phyloP scores from a whole-genome alignment of 2,113 vertebrate genomes.

The Solea solea region DNA sequence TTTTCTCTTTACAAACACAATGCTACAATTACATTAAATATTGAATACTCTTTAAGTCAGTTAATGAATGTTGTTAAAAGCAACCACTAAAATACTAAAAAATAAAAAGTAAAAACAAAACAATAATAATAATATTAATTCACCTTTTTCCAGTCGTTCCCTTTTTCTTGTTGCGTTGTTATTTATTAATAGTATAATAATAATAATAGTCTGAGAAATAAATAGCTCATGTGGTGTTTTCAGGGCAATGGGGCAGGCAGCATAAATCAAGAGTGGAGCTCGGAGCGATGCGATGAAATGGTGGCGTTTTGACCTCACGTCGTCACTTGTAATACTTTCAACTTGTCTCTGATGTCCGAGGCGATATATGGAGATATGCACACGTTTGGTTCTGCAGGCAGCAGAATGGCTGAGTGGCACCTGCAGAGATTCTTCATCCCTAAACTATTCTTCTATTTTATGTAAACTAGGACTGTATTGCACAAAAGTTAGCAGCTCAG shows the following conservation, averaged over 20 bases:
- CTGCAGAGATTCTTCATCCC: constrained; percentile 46
- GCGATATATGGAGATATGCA: constrained; percentile 62
- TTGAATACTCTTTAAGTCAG: constrained; percentile 88
- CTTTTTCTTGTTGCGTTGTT: constrained; percentile 82
- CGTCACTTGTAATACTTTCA: constrained; percentile 63
- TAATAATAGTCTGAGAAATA: constrained; percentile 83
- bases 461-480: constrained; percentile 81
- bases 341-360: constrained; percentile 53
- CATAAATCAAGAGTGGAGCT: constrained; percentile 85
- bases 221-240: constrained; percentile 85
- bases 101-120: constrained; percentile 81
- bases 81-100: constrained; percentile 87
- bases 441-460: constrained; percentile 54
- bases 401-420: constrained; percentile 28
- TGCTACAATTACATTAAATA: constrained; percentile 90
- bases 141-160: constrained; percentile 86
- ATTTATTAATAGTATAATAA: constrained; percentile 84
- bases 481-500: constrained; percentile 75
- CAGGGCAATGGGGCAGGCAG: constrained; percentile 83
- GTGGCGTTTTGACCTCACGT: constrained; percentile 53
- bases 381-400: constrained; percentile 53
- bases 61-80: constrained; percentile 89
- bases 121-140: constrained; percentile 85
- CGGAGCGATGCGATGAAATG: constrained; percentile 78
- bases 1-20: constrained; percentile 88